Percentiles rank a stretch among this genome's conserved stretches.
Conservation (phyloP, 35 echinoderm and acorn worm genomes). For the Heliocidaris tuberculata region DNA sequence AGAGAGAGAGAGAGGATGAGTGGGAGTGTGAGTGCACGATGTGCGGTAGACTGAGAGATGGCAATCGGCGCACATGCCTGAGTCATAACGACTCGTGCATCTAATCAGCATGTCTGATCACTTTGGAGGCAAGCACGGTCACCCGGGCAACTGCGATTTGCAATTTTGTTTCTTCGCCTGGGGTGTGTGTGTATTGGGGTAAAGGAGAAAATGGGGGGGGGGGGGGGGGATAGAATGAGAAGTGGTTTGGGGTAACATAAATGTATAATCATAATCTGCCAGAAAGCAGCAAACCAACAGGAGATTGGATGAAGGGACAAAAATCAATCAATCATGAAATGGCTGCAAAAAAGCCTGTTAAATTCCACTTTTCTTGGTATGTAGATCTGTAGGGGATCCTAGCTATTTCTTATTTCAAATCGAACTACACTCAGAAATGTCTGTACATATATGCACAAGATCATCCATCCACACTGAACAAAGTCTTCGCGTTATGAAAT, state of each 20-base stretch:
- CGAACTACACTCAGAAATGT: too few species aligned
- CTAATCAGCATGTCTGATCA: constrained; percentile 39
- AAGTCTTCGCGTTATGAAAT: too few species aligned
- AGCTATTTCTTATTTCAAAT: too few species aligned
- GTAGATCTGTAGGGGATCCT: too few species aligned
- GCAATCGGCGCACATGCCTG: background rate
- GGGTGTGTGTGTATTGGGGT: background rate
- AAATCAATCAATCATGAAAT: background rate
- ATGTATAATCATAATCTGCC: background rate
- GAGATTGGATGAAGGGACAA: background rate
- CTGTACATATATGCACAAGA: too few species aligned
- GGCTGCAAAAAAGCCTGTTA: background rate
- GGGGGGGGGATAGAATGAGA: background rate
- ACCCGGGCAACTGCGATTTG: background rate
- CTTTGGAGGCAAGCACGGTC: constrained; percentile 29
- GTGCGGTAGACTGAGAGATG: background rate
- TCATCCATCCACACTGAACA: too few species aligned
- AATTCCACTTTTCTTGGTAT: too few species aligned
- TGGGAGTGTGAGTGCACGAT: background rate
- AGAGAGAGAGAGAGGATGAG: background rate
- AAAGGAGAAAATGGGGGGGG: too few species aligned
- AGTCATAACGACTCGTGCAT: constrained; percentile 30
- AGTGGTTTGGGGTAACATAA: background rate
- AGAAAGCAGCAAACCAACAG: background rate
- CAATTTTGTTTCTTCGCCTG: background rate